Conservation (phyloP, 2,888 invertebrate genomes). For the Tetheella fluctuosa region DNA sequence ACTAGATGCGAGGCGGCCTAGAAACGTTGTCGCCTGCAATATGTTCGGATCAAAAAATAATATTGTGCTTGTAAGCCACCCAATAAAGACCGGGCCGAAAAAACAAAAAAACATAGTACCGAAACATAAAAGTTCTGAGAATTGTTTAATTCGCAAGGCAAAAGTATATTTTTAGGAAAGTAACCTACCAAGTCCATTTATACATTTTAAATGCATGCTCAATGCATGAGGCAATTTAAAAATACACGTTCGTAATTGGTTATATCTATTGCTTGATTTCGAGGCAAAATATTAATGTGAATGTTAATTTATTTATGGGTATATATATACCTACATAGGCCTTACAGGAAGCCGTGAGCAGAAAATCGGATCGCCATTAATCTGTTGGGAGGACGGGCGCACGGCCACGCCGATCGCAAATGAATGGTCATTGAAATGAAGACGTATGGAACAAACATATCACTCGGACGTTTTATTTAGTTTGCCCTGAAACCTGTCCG, state of each 20-base stretch:
- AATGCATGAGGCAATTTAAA: no score
- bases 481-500: constrained; percentile 51
- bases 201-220: no score
- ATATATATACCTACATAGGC: constrained; percentile 37
- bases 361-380: constrained; percentile 68
- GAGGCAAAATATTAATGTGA: neutral
- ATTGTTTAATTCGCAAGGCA: neutral
- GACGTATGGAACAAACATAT: constrained; percentile 71
- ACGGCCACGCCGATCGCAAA: constrained; percentile 62
- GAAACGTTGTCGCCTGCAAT: constrained; percentile 71
- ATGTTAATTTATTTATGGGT: constrained; percentile 17
- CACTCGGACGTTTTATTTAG: constrained; percentile 67
- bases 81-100: constrained; percentile 26
- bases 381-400: constrained; percentile 52
- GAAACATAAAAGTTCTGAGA: neutral
- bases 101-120: neutral
- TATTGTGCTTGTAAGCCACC: constrained; percentile 51
- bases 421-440: constrained; percentile 75
- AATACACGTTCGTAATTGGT: neutral
- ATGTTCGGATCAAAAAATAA: constrained; percentile 77
- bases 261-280: neutral
- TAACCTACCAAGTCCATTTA: no score
- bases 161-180: no score
- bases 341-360: constrained; percentile 50
- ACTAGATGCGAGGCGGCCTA: constrained; percentile 46